Evolutionary conservation across 2,113 vertebrate genomes (phyloP).

Genomic region (Xiphophorus hellerii): DNA sequence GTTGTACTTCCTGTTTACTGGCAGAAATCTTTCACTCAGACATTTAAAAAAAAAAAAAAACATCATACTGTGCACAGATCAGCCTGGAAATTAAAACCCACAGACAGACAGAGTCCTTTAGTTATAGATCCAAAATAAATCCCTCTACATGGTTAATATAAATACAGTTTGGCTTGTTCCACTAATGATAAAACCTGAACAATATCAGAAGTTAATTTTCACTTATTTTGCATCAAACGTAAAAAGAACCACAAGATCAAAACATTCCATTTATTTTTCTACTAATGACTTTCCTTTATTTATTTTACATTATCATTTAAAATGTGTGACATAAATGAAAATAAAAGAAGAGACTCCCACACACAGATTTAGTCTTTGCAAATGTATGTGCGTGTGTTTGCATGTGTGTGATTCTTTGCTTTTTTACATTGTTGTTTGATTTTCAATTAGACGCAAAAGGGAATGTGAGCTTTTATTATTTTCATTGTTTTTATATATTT

Average conservation of each 20-base stretch:
- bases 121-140: background rate
- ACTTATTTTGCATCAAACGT: background rate
- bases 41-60: background rate
- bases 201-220: background rate
- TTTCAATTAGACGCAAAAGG: no score
- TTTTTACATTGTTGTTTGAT: no score
- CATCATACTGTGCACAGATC: background rate
- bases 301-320: background rate
- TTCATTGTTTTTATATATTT: no score
- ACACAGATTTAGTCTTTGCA: no score
- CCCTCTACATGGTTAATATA: background rate
- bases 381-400: no score
- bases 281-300: background rate
- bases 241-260: background rate
- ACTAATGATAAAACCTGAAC: background rate
- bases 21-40: background rate
- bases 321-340: background rate
- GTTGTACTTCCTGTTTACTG: constrained; percentile 39
- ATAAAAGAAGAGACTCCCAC: background rate
- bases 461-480: no score
- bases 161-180: background rate
- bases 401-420: no score
- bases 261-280: background rate
- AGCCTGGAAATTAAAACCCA: background rate
- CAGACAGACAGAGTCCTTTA: background rate